Percentiles rank a stretch among this genome's conserved stretches.
Conservation (phyloP, 1,140 invertebrate genomes). For the Bombus confusus region DNA sequence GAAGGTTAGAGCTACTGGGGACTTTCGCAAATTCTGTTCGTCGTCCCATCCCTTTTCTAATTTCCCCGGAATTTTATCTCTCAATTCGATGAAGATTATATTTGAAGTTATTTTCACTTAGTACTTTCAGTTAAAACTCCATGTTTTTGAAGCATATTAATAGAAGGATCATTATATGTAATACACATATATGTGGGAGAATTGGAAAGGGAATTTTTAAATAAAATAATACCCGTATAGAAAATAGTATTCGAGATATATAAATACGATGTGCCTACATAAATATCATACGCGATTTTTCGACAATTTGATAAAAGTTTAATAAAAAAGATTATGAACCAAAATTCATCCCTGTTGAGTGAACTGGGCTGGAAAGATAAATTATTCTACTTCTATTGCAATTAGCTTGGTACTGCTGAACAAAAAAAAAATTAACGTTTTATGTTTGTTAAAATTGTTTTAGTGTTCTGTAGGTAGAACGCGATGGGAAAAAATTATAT, state of each 20-base stretch:
- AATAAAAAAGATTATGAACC: not conserved
- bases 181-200: too few relatives aligned
- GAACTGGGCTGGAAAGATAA: not conserved
- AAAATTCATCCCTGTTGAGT: not conserved
- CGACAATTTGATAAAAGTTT: not conserved
- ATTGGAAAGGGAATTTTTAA: too few relatives aligned
- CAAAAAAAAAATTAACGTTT: not conserved
- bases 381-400: not conserved
- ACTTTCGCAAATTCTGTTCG: constrained; percentile 8
- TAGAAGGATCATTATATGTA: not conserved
- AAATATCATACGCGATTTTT: not conserved
- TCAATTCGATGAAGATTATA: not conserved
- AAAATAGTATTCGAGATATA: too few relatives aligned
- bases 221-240: too few relatives aligned
- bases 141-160: not conserved
- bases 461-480: not conserved
- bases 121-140: not conserved
- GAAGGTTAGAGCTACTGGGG: not conserved
- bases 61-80: not conserved
- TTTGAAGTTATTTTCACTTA: not conserved
- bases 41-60: not conserved
- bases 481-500: too few relatives aligned
- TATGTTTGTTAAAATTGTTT: not conserved
- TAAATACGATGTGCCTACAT: too few relatives aligned
- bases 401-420: not conserved